phyloP scores from a whole-genome alignment of 2,888 invertebrate species.

The Platerodrilus igneus region DNA sequence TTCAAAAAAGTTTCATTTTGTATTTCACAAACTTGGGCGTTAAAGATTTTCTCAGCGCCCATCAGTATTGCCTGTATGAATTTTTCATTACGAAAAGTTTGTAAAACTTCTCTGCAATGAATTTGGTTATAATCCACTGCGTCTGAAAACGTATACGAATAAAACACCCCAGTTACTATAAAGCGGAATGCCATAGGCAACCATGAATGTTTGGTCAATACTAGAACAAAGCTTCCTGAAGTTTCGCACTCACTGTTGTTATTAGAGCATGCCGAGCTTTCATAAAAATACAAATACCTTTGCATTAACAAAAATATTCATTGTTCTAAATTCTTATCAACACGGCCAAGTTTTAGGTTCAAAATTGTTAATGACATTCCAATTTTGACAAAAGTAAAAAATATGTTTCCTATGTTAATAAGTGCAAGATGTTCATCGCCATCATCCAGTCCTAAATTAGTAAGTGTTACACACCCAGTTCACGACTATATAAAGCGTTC shows the following conservation, averaged over 20 bases:
- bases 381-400: conserved; percentile 19
- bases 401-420: conserved; percentile 32
- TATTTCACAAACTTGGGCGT: too few relatives aligned
- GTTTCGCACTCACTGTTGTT: conserved; percentile 19
- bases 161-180: too few relatives aligned
- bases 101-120: too few relatives aligned
- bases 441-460: conserved; percentile 19
- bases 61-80: too few relatives aligned
- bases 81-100: too few relatives aligned
- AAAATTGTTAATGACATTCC: conserved; percentile 27
- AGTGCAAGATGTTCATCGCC: conserved; percentile 22
- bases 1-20: too few relatives aligned
- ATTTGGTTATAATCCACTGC: too few relatives aligned
- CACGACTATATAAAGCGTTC: too few relatives aligned
- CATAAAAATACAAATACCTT: too few relatives aligned
- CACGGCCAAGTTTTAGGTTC: conserved; percentile 17
- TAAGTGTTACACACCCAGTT: conserved; percentile 8
- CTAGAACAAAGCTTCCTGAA: conserved; percentile 25
- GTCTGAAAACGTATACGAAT: too few relatives aligned
- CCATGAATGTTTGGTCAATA: conserved; percentile 34
- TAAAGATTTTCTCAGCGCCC: too few relatives aligned
- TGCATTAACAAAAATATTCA: neutral
- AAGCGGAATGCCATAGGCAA: too few relatives aligned
- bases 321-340: conserved; percentile 4
- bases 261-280: conserved; percentile 27